A percentile compares a stretch with the other conserved stretches of the same genome.
These are phyloP conservation scores for Hormaphis cornu DNA, from an alignment of 1,140 invertebrate genomes.

Conservation along the genomic window DNA sequence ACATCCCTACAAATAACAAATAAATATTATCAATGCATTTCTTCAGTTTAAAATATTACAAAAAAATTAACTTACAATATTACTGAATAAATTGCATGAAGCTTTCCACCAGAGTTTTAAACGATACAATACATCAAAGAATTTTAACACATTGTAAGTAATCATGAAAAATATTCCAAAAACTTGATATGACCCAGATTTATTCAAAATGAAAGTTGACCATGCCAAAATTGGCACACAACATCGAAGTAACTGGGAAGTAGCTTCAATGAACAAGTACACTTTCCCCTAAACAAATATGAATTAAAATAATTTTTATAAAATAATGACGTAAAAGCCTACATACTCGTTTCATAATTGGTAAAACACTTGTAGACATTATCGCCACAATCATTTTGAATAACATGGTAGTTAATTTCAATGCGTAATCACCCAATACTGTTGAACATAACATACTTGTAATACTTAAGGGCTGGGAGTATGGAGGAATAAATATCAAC, in stretches of 20 bases:
- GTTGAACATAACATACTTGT: constrained; percentile 78
- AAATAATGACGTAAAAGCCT: background rate
- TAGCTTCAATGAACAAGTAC: constrained; percentile 72
- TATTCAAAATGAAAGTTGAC: constrained; percentile 68
- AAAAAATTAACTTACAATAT: constrained; percentile 58
- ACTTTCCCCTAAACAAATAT: constrained; percentile 66
- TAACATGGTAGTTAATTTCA: constrained; percentile 72
- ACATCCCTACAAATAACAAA: too few relatives aligned
- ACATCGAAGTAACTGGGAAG: constrained; percentile 72
- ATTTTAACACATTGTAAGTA: constrained; percentile 70
- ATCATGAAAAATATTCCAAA: constrained; percentile 67
- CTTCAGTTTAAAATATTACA: too few relatives aligned
- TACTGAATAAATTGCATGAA: constrained; percentile 60
- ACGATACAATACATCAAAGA: constrained; percentile 55
- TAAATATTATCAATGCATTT: too few relatives aligned
- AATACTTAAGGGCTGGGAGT: constrained; percentile 53
- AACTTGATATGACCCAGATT: constrained; percentile 63
- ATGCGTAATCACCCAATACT: constrained; percentile 69
- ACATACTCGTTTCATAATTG: constrained; percentile 69
- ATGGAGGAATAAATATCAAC: constrained; percentile 54
- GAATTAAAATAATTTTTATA: constrained; percentile 33
- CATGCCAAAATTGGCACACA: constrained; percentile 74
- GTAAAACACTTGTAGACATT: constrained; percentile 58
- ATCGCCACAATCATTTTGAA: constrained; percentile 67
- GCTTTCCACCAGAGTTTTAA: constrained; percentile 49